Evolutionary conservation across 2,888 invertebrate species (phyloP), one percentile per base, ranked within the genome.

Genomic region (Scaeva pyrastri): DNA sequence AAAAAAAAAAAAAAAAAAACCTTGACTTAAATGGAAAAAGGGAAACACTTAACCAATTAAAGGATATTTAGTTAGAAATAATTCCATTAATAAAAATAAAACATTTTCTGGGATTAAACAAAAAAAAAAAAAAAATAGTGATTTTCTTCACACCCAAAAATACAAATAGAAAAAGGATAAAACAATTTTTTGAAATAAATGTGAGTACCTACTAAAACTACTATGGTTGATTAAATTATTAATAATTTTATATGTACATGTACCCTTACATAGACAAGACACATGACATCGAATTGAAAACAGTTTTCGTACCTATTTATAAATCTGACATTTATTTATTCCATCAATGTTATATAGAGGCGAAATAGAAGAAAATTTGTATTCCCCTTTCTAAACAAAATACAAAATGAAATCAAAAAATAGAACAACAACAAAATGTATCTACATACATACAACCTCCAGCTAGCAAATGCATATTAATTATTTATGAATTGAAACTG

Each of bases 401-500:
- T 72, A 85, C 36, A 79, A 88, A 89, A 86, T 73, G 71, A 88
- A 26, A 11, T 31, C 26, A 72, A n/a, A n/a, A n/a, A n/a, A n/a
- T n/a, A n/a, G n/a, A n/a, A n/a, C 31, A 48, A 70, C 66, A 77
- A 70, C 43, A 26, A 70, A 71, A 16, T 12, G 11, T 16, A 52
- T 41, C 48, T 68, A 73, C 45, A 58, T n/a, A 55, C 66, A 23
- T 31, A 58, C 60, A 73, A 79, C 52, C 68, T 43, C 77, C 56
- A 74, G 70, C 85, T 78, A 87, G 70, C 85, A 81, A 87, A 87
- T 83, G 74, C 60, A 83, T 83, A 83, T 81, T 86, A 86, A 86
- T 86, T 82, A 86, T 86, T 86, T 86, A 86, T 86, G 86, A 81
- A 86, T 78, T 86, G 82, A 86, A 86, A 86, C 86, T 82, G 86